Base-by-base conservation (phyloP, 2,888 invertebrate species). In the Hydriomena furcata region DNA sequence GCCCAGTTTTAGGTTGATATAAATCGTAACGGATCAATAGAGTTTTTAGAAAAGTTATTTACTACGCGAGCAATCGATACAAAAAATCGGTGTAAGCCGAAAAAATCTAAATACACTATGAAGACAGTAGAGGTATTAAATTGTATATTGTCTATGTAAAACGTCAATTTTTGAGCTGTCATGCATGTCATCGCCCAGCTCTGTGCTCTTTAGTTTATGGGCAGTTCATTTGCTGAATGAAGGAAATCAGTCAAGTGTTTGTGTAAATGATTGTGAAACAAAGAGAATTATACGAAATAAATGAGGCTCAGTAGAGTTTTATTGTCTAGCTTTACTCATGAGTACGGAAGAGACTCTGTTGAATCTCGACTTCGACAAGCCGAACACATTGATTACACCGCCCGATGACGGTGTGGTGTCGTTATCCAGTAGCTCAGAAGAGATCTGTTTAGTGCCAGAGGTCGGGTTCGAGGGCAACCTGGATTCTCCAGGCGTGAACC, bases 401-500 rank as follows among this genome's bases (percentile, higher is more conserved):
- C 87, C 90, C 83, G 91, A 91, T 86, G 91, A 90, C 85, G 91
- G 91, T 84, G 91, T 91, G 84, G 91, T 92, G 73, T 92, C 92
- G 63, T 81, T 92, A 74, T 92, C 92, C 62, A 91, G 87, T 80
- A 91, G 91, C 74, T 81, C 88, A 52, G 94, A 95, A 82, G 95
- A 95, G 83, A 93, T 94, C 81, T 93, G 93, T 82, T 90, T 95
- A 81, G 93, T 96, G 71, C 96, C 96, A 65, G 96, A 96, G 87
- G 94, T 97, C 66, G 93, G 93, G 63, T 97, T 96, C 84, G 95
- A 94, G 87, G 92, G 94, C 87, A 93, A 93, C 91, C 94, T 95
- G 94, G 96, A 96, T 93, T 95, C 95, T 42, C 93, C 95, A 78
- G 94, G 95, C 59, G 93, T 94, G 58, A 96, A 95, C 89, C 93